Percentiles rank a stretch among this genome's conserved stretches.
phyloP scores from a whole-genome alignment of 2,797 vertebrate species.

The Sebastes nivosus region DNA sequence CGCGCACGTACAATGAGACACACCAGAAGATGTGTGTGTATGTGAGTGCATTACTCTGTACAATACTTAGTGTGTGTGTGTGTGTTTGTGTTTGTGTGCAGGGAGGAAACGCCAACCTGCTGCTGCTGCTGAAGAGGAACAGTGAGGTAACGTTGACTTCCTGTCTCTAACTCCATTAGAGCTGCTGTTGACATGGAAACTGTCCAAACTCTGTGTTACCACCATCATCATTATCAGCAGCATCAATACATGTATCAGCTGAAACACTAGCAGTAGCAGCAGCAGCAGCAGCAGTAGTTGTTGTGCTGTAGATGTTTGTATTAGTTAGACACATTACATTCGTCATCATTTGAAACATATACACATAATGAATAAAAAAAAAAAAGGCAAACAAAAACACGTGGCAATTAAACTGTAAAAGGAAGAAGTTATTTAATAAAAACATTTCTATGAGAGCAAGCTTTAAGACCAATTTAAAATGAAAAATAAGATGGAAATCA shows the following conservation, averaged over 20 bases:
- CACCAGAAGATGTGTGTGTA: background rate
- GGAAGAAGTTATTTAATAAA: background rate
- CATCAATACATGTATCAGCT: background rate
- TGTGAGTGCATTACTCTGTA: conserved; percentile 12
- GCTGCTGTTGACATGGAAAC: conserved; percentile 49
- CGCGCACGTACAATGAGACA: background rate
- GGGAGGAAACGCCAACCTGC: conserved; percentile 91
- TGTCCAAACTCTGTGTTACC: conserved; percentile 19
- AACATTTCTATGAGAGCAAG: background rate
- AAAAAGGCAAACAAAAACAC: background rate
- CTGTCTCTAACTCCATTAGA: conserved; percentile 44
- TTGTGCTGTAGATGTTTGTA: background rate
- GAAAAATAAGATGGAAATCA: too few species aligned
- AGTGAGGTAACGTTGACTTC: conserved; percentile 89
- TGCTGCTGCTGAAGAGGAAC: conserved; percentile 92
- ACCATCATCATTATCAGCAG: background rate
- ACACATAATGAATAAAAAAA: background rate
- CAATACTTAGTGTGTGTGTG: conserved; percentile 41
- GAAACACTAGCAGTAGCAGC: background rate
- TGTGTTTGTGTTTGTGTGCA: conserved; percentile 61
- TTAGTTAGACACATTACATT: background rate
- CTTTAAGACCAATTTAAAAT: background rate
- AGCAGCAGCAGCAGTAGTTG: background rate
- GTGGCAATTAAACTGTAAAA: background rate
- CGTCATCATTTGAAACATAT: background rate